These are phyloP conservation scores for Meda fulgida DNA, from an alignment of 2,797 vertebrate genomes.

Conservation along the genomic window DNA sequence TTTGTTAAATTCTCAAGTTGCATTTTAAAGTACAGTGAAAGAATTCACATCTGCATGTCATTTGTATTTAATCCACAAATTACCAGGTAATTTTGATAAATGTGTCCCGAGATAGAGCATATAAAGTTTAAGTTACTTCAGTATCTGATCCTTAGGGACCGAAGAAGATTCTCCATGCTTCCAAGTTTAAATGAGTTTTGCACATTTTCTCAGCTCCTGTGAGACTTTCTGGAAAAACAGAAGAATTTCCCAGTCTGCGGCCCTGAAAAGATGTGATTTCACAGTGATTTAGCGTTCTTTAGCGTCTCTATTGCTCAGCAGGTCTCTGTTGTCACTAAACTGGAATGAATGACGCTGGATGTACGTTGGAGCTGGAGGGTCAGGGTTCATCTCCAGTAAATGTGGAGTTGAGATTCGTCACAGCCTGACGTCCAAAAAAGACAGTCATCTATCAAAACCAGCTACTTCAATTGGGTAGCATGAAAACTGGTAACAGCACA, in stretches of 20 bases:
- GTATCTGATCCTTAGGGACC: slow-evolving; percentile 18
- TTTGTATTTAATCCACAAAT: slow-evolving; percentile 22
- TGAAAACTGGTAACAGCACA: slow-evolving; percentile 9
- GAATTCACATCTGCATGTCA: slow-evolving; percentile 30
- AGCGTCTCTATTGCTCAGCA: slow-evolving; percentile 8
- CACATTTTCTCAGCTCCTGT: slow-evolving; percentile 50
- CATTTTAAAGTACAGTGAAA: background rate
- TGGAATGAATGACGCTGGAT: slow-evolving; percentile 23
- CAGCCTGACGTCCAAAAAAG: background rate
- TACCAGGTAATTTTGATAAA: slow-evolving; percentile 33
- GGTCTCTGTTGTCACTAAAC: slow-evolving; percentile 15
- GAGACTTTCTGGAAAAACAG: slow-evolving; percentile 39
- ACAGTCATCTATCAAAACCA: slow-evolving; percentile 7
- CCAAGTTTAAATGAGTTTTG: slow-evolving; percentile 42
- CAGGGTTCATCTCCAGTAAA: background rate
- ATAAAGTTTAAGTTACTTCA: slow-evolving; percentile 19
- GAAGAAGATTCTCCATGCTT: slow-evolving; percentile 16
- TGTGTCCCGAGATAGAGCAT: slow-evolving; percentile 4
- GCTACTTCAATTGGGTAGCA: background rate
- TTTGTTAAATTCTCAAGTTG: background rate
- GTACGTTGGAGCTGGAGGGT: background rate
- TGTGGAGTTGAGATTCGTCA: slow-evolving; percentile 1
- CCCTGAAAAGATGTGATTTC: slow-evolving; percentile 36
- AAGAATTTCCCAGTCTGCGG: slow-evolving; percentile 34
- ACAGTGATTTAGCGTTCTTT: slow-evolving; percentile 27